phyloP scores from a whole-genome alignment of 1,140 invertebrate species.

The Matsumurasca onukii region DNA sequence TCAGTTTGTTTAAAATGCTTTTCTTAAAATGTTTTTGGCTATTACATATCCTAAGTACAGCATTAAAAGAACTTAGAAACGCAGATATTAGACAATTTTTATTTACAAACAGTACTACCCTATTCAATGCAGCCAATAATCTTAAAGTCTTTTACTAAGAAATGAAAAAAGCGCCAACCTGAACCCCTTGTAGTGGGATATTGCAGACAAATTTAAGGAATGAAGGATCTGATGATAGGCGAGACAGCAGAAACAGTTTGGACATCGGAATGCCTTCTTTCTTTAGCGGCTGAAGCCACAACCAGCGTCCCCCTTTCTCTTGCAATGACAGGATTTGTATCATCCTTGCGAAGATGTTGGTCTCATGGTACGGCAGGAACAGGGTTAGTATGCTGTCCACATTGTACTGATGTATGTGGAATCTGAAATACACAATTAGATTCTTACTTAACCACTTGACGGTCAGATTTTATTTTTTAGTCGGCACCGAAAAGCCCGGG shows the following conservation, averaged over 20 bases:
- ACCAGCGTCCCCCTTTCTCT: slow-evolving; percentile 64
- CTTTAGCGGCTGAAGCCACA: slow-evolving; percentile 73
- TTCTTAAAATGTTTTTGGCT: too few species aligned
- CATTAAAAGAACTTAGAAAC: too few species aligned
- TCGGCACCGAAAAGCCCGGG: too few species aligned
- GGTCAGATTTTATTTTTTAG: too few species aligned
- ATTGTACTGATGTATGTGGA: slow-evolving; percentile 86
- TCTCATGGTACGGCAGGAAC: slow-evolving; percentile 89
- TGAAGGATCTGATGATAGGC: slow-evolving; percentile 63
- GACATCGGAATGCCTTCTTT: slow-evolving; percentile 70
- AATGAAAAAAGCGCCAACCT: too few species aligned
- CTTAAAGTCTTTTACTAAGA: too few species aligned
- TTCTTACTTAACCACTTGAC: too few species aligned
- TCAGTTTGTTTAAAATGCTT: too few species aligned
- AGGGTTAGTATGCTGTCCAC: slow-evolving; percentile 73
- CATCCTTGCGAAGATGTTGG: slow-evolving; percentile 80
- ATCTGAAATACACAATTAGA: slow-evolving; percentile 58
- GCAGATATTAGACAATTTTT: too few species aligned
- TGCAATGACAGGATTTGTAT: slow-evolving; percentile 74
- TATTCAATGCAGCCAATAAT: too few species aligned
- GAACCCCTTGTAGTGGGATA: slow-evolving; percentile 63
- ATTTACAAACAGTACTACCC: too few species aligned
- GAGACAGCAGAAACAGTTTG: slow-evolving; percentile 69
- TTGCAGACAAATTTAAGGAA: slow-evolving; percentile 76
- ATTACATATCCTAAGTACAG: too few species aligned